Evolutionary conservation across 2,888 invertebrate species (phyloP).

Genomic region (Petrolisthes cinctipes): DNA sequence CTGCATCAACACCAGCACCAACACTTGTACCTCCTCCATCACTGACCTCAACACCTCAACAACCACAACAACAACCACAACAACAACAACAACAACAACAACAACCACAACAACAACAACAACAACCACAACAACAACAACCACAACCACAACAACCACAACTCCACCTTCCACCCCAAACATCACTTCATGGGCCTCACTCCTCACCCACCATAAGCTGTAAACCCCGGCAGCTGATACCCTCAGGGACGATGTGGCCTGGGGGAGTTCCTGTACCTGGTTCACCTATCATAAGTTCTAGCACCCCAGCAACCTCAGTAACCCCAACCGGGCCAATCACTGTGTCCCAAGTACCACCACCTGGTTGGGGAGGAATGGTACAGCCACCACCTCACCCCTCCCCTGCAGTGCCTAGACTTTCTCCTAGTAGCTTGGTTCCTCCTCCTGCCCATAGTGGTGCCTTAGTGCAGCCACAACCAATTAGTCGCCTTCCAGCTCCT

Average conservation of each 20-base stretch:
- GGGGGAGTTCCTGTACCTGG: constrained; percentile 27
- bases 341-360: constrained; percentile 34
- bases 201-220: constrained; percentile 50
- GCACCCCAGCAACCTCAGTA: constrained; percentile 26
- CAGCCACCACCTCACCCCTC: constrained; percentile 67
- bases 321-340: constrained; percentile 15
- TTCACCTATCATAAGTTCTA: constrained; percentile 29
- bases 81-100: constrained; percentile 2
- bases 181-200: constrained; percentile 37
- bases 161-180: constrained; percentile 58
- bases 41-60: constrained; percentile 12
- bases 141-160: constrained; percentile 35
- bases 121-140: constrained; percentile 46
- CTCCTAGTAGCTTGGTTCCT: constrained; percentile 41
- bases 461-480: constrained; percentile 42
- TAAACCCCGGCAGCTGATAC: constrained; percentile 66
- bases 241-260: constrained; percentile 60
- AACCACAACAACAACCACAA: background rate
- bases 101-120: constrained; percentile 18
- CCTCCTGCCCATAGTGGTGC: constrained; percentile 51
- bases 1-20: constrained; percentile 11
- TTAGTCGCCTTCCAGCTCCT: constrained; percentile 32
- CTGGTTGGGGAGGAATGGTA: constrained; percentile 47
- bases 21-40: constrained; percentile 14
- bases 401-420: constrained; percentile 36